These are phyloP conservation scores for Cryptophagus acutangulus DNA, from an alignment of 2,888 invertebrate genomes.

Conservation along the genomic window DNA sequence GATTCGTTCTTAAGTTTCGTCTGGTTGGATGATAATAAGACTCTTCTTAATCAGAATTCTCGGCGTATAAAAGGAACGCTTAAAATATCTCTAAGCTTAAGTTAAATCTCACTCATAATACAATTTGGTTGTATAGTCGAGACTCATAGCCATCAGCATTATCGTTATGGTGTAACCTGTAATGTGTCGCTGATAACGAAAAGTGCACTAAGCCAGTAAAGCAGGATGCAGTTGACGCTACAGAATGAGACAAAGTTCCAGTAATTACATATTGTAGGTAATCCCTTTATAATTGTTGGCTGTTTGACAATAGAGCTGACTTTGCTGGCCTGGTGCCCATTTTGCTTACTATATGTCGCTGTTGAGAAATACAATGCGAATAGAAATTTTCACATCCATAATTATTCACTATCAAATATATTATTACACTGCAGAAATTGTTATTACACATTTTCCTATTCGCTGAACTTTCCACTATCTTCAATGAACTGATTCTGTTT, in stretches of 20 bases:
- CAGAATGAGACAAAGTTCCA: slow-evolving; percentile 28
- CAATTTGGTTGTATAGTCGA: slow-evolving; percentile 2
- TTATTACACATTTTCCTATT: no score
- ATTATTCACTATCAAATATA: background rate
- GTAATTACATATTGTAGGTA: slow-evolving; percentile 44
- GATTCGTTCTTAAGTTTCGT: no score
- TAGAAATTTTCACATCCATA: background rate
- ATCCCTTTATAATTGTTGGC: slow-evolving; percentile 44
- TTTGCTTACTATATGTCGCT: background rate
- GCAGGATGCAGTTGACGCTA: slow-evolving; percentile 4
- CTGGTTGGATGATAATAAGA: no score
- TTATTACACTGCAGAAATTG: no score
- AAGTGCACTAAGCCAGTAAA: slow-evolving; percentile 9
- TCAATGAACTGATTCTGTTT: no score
- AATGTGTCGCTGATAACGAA: slow-evolving; percentile 10
- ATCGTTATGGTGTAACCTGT: background rate
- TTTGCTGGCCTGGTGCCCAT: slow-evolving; percentile 11
- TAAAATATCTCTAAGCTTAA: no score
- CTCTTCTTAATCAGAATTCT: no score
- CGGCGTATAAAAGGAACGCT: no score
- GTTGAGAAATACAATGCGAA: background rate
- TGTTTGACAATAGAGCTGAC: slow-evolving; percentile 39
- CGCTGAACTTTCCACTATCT: no score
- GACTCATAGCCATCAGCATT: slow-evolving; percentile 3
- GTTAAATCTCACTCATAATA: no score